Evolutionary conservation across 2,113 vertebrate genomes (phyloP).

Genomic region (Ammodytes marinus): DNA sequence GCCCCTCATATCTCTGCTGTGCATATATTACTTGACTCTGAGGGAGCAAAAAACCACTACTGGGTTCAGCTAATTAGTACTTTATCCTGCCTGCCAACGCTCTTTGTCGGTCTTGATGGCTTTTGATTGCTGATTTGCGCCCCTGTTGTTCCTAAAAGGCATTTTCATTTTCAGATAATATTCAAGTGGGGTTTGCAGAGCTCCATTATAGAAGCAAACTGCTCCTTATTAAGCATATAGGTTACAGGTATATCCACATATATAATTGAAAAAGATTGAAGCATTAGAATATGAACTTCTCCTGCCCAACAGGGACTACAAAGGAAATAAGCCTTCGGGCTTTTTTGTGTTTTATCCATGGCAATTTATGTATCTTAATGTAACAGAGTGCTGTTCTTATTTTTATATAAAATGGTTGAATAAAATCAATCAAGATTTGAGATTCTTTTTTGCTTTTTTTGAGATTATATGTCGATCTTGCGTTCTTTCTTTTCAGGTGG

Average conservation of each 20-base stretch:
- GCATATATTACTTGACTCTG: background rate
- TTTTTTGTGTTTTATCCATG: no score
- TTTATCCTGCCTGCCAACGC: background rate
- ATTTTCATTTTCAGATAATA: no score
- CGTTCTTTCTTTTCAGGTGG: background rate
- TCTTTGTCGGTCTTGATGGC: background rate
- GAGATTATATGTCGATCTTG: no score
- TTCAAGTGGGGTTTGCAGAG: background rate
- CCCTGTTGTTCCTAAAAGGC: background rate
- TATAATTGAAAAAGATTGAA: background rate
- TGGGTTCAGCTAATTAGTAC: background rate
- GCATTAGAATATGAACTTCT: no score
- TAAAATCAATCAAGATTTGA: no score
- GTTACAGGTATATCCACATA: background rate
- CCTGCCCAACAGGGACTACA: no score
- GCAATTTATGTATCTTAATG: no score
- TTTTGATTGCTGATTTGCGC: background rate
- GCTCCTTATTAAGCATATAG: background rate
- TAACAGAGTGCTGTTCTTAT: no score
- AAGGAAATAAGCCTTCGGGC: no score
- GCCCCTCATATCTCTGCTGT: background rate
- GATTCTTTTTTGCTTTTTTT: no score
- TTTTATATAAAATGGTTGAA: no score
- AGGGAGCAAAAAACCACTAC: background rate
- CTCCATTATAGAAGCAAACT: no score